Evolutionary conservation across 2,797 vertebrate genomes (phyloP), one percentile per base, ranked within the genome.

Genomic region (Jordanella pulchra): DNA sequence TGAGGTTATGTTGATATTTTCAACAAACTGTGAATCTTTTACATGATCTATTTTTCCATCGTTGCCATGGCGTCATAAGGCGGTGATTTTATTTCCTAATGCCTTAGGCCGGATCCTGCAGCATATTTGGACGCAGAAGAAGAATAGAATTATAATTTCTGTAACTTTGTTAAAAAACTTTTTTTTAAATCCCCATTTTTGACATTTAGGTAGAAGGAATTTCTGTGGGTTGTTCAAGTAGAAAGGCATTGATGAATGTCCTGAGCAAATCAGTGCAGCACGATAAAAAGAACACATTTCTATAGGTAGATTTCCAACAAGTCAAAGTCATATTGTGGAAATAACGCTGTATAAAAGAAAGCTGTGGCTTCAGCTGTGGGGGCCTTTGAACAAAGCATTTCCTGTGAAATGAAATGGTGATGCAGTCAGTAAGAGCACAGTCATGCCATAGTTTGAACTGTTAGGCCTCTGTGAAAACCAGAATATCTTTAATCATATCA

Each of bases 401-500:
- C 39, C 42, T 32, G 39, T 61, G 13, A 60, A 72, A 72, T 71
- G 15, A 48, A 67, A 65, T n/a, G 23, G 55, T 1, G 30, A 6
- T 25, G 42, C 32, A 68, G 30, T 75, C 55, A 42, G 10, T 14
- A n/a, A 25, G 50, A 65, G 64, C 69, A 68, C 15, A 50, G 68
- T 56, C 25, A 50, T 25, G 72, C 56, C 44, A 14, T 39, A 55
- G 51, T 75, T 53, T 76, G 44, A 76, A 67, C 78, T 66, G 30
- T 65, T 66, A 25, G 76, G 70, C 71, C 75, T 67, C 60, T 64
- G 75, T 66, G 72, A 80, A 71, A 84, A 60, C 63, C 70, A 74
- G 51, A 82, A 73, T 65, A 73, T 78, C 63, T 87, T 65, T 83
- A 72, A 82, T 85, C 84, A 78, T 79, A 86, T 87, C 77, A 85